Conservation (phyloP, 2,888 invertebrate species). For the Scrobipalpa costella region DNA sequence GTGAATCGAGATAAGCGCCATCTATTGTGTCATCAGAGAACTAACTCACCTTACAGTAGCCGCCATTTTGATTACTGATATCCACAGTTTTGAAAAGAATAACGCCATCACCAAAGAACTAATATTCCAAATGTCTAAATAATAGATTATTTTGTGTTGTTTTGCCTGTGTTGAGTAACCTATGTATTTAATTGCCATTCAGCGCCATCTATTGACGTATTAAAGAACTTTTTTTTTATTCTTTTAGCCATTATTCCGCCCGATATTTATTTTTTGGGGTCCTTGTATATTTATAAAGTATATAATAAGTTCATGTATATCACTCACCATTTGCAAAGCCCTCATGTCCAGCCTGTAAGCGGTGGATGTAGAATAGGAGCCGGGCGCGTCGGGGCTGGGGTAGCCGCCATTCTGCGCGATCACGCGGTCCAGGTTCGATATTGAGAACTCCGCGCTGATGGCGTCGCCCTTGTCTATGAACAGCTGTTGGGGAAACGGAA, state of each 20-base stretch:
- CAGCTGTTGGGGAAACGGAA: constrained; percentile 49
- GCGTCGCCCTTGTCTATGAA: constrained; percentile 84
- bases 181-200: too few relatives aligned
- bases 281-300: too few relatives aligned
- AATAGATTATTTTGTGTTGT: too few relatives aligned
- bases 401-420: constrained; percentile 62
- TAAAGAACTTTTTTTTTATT: too few relatives aligned
- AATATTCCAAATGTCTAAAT: too few relatives aligned
- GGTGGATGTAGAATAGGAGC: constrained; percentile 82
- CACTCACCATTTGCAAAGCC: constrained; percentile 84
- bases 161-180: too few relatives aligned
- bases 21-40: not conserved
- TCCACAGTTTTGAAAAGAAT: too few relatives aligned
- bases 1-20: not conserved
- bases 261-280: too few relatives aligned
- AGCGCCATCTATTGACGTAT: too few relatives aligned
- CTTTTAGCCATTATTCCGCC: too few relatives aligned
- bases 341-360: constrained; percentile 91
- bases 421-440: constrained; percentile 59
- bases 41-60: not conserved
- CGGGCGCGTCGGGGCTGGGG: constrained; percentile 75
- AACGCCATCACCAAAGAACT: too few relatives aligned
- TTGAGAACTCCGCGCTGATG: constrained; percentile 77
- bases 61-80: too few relatives aligned
- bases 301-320: not conserved